Evolutionary conservation across 2,113 vertebrate species (phyloP).

Genomic region (Erinaceus europaeus): DNA sequence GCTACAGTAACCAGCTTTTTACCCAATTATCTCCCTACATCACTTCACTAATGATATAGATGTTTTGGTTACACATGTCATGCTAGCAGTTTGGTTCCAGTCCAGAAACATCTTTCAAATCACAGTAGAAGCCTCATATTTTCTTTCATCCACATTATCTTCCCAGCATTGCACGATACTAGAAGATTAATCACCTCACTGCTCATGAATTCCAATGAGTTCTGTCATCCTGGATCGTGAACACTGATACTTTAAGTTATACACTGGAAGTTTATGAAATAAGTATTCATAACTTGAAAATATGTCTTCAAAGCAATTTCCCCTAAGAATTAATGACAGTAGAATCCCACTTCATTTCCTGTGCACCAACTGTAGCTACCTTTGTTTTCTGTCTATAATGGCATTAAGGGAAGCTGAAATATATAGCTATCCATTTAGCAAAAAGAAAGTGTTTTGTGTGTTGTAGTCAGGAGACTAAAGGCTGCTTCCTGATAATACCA

Average conservation of each 20-base stretch:
- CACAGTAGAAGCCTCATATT: background rate
- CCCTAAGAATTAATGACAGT: background rate
- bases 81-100: background rate
- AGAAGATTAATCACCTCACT: background rate
- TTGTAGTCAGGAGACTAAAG: background rate
- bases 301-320: conserved; percentile 3
- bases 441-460: background rate
- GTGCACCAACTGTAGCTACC: background rate
- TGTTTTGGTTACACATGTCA: background rate
- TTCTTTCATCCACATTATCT: background rate
- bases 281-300: background rate
- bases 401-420: background rate
- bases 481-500: background rate
- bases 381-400: background rate
- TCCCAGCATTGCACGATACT: background rate
- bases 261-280: background rate
- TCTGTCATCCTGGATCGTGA: background rate
- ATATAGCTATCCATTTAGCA: background rate
- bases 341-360: background rate
- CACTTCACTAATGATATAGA: background rate
- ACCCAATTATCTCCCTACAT: background rate
- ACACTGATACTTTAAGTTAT: background rate
- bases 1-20: background rate
- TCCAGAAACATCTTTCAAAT: background rate
- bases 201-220: background rate